Evolutionary conservation across 2,888 invertebrate species (phyloP).

Genomic region (Zaprionus lineosus): DNA sequence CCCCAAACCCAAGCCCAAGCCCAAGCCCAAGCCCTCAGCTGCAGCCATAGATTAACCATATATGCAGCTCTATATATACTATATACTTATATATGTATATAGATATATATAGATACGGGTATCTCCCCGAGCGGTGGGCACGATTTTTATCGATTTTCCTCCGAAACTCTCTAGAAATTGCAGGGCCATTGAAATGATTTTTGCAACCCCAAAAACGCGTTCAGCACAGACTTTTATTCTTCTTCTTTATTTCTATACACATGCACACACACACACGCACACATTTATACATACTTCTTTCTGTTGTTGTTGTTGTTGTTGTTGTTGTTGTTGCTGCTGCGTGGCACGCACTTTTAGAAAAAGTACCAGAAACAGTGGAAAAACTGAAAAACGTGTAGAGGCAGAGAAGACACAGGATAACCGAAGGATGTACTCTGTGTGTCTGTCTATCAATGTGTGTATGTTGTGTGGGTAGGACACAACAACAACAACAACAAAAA

Average conservation of each 20-base stretch:
- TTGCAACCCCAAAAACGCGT: conserved; percentile 69
- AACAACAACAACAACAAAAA: neutral
- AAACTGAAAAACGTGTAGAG: conserved; percentile 40
- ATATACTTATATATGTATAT: neutral
- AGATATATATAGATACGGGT: conserved; percentile 21
- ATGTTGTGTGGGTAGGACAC: conserved; percentile 34
- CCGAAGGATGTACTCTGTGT: conserved; percentile 12
- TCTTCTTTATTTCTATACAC: conserved; percentile 34
- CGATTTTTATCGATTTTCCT: conserved; percentile 69
- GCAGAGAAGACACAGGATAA: conserved; percentile 13
- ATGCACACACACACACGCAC: no score
- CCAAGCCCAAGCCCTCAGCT: conserved; percentile 5
- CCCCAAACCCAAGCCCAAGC: neutral
- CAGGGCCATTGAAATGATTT: conserved; percentile 55
- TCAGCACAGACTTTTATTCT: conserved; percentile 42
- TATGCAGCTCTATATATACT: neutral
- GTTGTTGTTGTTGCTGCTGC: conserved; percentile 22
- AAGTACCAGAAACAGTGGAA: conserved; percentile 53
- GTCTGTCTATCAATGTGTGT: conserved; percentile 29
- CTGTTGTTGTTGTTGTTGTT: conserved; percentile 3
- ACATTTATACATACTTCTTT: conserved; percentile 37
- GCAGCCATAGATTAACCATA: conserved; percentile 34
- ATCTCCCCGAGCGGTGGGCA: conserved; percentile 15
- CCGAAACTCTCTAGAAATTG: conserved; percentile 39
- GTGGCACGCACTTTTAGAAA: conserved; percentile 71